These are phyloP conservation scores for Coracopsis vasa DNA, from an alignment of 2,113 vertebrate genomes.

Conservation along the genomic window DNA sequence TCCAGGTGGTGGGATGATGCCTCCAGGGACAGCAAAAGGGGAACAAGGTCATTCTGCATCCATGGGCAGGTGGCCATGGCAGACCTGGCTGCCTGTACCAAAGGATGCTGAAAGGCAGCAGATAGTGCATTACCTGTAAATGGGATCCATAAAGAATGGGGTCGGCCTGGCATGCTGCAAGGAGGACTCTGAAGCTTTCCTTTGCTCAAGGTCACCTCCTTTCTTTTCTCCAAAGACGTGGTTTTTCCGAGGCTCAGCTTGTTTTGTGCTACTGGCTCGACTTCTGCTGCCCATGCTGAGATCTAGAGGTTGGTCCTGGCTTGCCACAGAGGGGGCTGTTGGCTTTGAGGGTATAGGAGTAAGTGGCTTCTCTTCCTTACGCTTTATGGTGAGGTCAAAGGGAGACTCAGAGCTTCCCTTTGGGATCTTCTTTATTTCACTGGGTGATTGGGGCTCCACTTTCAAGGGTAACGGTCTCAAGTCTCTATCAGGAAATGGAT, in stretches of 20 bases:
- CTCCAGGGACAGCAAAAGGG: neutral
- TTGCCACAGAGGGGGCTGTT: slow-evolving; percentile 71
- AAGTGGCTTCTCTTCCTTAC: slow-evolving; percentile 88
- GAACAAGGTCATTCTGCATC: neutral
- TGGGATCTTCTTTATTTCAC: slow-evolving; percentile 87
- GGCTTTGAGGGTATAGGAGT: slow-evolving; percentile 80
- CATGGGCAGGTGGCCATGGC: neutral
- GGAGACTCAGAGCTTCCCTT: slow-evolving; percentile 88
- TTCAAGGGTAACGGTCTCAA: slow-evolving; percentile 87
- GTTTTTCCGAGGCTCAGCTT: slow-evolving; percentile 82
- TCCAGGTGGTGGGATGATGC: too few species aligned
- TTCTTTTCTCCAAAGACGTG: slow-evolving; percentile 87
- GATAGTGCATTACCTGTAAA: slow-evolving; percentile 88
- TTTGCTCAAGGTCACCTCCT: slow-evolving; percentile 73
- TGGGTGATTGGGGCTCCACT: slow-evolving; percentile 86
- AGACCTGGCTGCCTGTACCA: neutral
- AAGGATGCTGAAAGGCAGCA: neutral
- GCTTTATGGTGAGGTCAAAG: slow-evolving; percentile 96
- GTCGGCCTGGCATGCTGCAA: slow-evolving; percentile 95
- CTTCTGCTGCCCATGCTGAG: slow-evolving; percentile 91
- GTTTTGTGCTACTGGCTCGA: slow-evolving; percentile 78
- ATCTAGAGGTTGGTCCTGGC: slow-evolving; percentile 95
- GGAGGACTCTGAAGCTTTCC: slow-evolving; percentile 84
- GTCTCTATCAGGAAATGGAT: slow-evolving; percentile 95
- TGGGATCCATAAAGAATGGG: slow-evolving; percentile 99